Conservation (phyloP, 2,888 invertebrate genomes). For the Drosophila tanythrix region DNA sequence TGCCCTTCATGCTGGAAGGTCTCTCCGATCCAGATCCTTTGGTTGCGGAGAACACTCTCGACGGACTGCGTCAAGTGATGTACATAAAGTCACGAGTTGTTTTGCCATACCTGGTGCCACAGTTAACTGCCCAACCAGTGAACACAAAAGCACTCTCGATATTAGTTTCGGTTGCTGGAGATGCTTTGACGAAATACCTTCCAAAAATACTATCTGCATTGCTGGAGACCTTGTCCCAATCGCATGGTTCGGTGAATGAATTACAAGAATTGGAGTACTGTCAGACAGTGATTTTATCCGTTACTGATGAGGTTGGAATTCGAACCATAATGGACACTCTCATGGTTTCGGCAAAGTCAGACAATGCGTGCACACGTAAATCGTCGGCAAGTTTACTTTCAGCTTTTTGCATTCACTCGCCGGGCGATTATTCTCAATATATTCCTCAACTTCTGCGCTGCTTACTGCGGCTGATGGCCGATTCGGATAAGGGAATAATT, state of each 20-base stretch:
- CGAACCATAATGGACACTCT: conserved; percentile 94
- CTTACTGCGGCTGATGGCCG: conserved; percentile 93
- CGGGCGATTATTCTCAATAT: conserved; percentile 94
- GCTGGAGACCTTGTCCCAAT: conserved; percentile 90
- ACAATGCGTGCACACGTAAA: conserved; percentile 88
- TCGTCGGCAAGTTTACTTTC: conserved; percentile 95
- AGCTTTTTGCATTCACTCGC: conserved; percentile 95
- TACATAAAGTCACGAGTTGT: conserved; percentile 97
- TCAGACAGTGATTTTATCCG: conserved; percentile 95
- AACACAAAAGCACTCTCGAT: conserved; percentile 97
- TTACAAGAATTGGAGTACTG: conserved; percentile 94
- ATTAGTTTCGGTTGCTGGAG: conserved; percentile 97
- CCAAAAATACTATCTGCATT: conserved; percentile 96
- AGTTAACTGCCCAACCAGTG: conserved; percentile 94
- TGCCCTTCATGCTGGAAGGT: conserved; percentile 93
- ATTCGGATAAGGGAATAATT: conserved; percentile 91
- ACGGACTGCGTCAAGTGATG: conserved; percentile 98
- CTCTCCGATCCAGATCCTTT: conserved; percentile 91
- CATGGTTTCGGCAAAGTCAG: conserved; percentile 90
- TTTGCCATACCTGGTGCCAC: conserved; percentile 97
- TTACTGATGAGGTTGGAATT: conserved; percentile 94
- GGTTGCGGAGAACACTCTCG: conserved; percentile 95
- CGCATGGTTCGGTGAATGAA: conserved; percentile 89
- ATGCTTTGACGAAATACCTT: conserved; percentile 95
- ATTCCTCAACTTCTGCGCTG: conserved; percentile 95